Evolutionary conservation across 1,140 invertebrate species (phyloP).

Genomic region (Armadillidium nasatum): DNA sequence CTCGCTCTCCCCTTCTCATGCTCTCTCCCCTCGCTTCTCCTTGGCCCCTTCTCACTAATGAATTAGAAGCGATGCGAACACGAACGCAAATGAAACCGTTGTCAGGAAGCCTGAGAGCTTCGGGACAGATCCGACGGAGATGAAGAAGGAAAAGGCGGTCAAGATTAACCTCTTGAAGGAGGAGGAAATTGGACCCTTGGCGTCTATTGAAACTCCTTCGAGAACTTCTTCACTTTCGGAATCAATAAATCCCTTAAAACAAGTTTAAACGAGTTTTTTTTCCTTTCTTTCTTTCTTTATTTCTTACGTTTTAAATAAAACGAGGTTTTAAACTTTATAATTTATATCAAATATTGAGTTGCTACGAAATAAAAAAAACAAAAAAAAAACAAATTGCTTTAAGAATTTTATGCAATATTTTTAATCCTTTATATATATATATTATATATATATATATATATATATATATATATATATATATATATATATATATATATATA

Average conservation of each 20-base stretch:
- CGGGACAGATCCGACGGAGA: not conserved
- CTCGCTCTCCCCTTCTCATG: not conserved
- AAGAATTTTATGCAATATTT: too few species aligned
- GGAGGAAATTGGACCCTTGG: constrained; percentile 1
- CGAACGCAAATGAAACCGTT: not conserved
- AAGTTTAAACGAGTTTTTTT: too few species aligned
- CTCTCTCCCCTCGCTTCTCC: not conserved
- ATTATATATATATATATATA: too few species aligned
- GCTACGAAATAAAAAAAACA: too few species aligned
- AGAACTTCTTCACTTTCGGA: not conserved
- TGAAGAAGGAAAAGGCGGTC: not conserved
- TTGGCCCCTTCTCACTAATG: not conserved
- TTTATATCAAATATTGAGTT: too few species aligned
- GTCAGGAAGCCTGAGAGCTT: not conserved
- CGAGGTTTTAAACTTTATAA: too few species aligned
- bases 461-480: too few species aligned
- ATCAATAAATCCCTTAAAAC: not conserved
- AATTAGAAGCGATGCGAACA: constrained; percentile 4
- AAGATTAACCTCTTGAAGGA: constrained; percentile 1
- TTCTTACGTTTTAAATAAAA: too few species aligned
- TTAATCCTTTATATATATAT: too few species aligned
- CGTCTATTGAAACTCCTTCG: not conserved
- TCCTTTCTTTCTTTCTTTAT: too few species aligned
- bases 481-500: too few species aligned
- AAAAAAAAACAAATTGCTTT: too few species aligned